Base-by-base conservation (phyloP, 2,888 invertebrate species). In the Harpalus rubripes region DNA sequence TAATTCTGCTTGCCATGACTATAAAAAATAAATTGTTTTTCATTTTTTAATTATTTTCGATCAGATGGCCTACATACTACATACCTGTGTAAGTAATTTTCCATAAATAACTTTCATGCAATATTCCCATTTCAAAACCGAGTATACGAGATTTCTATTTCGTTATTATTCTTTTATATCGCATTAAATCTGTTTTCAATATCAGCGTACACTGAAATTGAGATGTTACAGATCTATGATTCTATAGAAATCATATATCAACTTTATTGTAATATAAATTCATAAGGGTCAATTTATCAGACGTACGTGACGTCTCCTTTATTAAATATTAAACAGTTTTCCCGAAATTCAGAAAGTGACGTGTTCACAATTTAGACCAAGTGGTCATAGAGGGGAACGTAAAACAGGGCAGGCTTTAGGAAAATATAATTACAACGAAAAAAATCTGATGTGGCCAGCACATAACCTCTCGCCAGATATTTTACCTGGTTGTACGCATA, bases 321-420 rank as follows among this genome's bases (percentile, higher is more conserved):
- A 74, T 74, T 16, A 74, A 44, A 74, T 74, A 74, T 74, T 74
- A 18, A 74, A 74, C 16, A 74, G 72, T 39, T 78, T 78, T 58
- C 56, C 78, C 16, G 59, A 78, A 78, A 76, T 78, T 26, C 58
- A 18, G 32, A 78, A 58, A 26, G 59, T 78, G 78, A 56, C 78
- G 58, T 58, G 78, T 32, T 15, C 78, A 78, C 32, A 22, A 58
- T 78, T 32, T 78, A 59, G 58, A 78, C 58, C 58, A 58, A 58
- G 78, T 78, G 78, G 58, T 7, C 44, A 58, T 26, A 32, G 39
- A 56, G 59, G 59, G 78, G 56, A 59, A 26, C 15, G 12, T 3
- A 6, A 18, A 15, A 44, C 72, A 74, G 72, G 7, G 18, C 18
- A 41, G 72, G 72, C 16, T 74, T 74, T 22, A 12, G 12, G 12